A percentile compares a stretch with the other conserved stretches of the same genome.
phyloP scores from a whole-genome alignment of 1,140 invertebrate genomes.

The Leptestheria dahalacensis region DNA sequence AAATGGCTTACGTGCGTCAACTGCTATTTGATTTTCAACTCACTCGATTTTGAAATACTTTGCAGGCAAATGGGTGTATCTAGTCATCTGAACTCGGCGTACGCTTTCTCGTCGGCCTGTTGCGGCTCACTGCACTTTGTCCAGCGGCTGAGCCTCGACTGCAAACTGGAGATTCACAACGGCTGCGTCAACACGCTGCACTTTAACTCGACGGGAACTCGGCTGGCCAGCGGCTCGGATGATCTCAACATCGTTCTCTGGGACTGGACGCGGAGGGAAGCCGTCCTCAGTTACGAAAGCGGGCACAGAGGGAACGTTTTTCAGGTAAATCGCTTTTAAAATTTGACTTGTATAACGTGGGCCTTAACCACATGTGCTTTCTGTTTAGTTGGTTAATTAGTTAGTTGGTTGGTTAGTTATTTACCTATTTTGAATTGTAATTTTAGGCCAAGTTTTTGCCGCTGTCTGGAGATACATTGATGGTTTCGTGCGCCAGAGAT shows the following conservation, averaged over 20 bases:
- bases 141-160: slow-evolving; percentile 61
- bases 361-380: too few species aligned
- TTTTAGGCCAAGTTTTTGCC: slow-evolving; percentile 52
- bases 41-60: too few species aligned
- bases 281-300: slow-evolving; percentile 46
- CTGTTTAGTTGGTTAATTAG: too few species aligned
- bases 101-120: slow-evolving; percentile 45
- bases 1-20: too few species aligned
- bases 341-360: too few species aligned
- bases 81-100: not conserved
- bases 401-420: too few species aligned
- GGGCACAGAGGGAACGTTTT: slow-evolving; percentile 79
- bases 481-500: slow-evolving; percentile 75
- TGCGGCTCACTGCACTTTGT: slow-evolving; percentile 68
- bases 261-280: slow-evolving; percentile 62
- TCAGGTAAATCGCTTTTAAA: slow-evolving; percentile 43
- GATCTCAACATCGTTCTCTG: slow-evolving; percentile 71
- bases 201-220: slow-evolving; percentile 63
- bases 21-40: too few species aligned
- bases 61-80: not conserved
- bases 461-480: slow-evolving; percentile 52
- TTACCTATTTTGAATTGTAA: too few species aligned
- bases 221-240: slow-evolving; percentile 76
- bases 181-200: slow-evolving; percentile 86
- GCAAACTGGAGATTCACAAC: slow-evolving; percentile 58